These are phyloP conservation scores for Danio aesculapii DNA, from an alignment of 2,797 vertebrate genomes.

Conservation along the genomic window DNA sequence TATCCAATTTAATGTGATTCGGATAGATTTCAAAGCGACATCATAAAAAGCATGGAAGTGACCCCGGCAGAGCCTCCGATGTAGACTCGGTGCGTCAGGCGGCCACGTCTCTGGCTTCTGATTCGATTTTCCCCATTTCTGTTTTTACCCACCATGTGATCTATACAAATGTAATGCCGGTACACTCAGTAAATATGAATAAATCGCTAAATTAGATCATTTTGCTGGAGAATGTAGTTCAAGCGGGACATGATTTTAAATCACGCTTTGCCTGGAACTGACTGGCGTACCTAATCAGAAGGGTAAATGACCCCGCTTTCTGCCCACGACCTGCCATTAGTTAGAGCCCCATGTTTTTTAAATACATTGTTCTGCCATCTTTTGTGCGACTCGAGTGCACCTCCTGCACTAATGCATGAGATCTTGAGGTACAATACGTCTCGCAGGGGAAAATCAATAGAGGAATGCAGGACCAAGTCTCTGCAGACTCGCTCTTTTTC, in stretches of 20 bases:
- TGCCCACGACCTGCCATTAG: constrained; percentile 77
- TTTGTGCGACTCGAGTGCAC: constrained; percentile 63
- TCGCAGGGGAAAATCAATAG: constrained; percentile 68
- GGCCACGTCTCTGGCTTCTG: constrained; percentile 79
- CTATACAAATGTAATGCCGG: constrained; percentile 93
- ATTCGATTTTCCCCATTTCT: constrained; percentile 83
- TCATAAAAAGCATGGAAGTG: constrained; percentile 83
- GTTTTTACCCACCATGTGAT: constrained; percentile 79
- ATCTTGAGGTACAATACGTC: constrained; percentile 65
- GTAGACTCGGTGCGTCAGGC: constrained; percentile 76
- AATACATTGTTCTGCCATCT: constrained; percentile 78
- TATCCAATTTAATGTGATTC: constrained; percentile 79
- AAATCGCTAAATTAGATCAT: constrained; percentile 89
- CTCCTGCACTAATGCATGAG: constrained; percentile 71
- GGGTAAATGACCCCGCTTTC: constrained; percentile 81
- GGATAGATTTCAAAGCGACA: constrained; percentile 83
- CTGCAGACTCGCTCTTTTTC: constrained; percentile 37
- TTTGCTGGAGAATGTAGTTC: constrained; percentile 82
- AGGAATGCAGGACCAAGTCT: constrained; percentile 47
- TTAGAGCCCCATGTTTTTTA: constrained; percentile 75
- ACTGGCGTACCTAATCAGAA: constrained; percentile 76
- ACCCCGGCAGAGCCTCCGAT: constrained; percentile 74
- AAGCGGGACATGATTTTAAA: constrained; percentile 87
- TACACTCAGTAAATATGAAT: constrained; percentile 94
- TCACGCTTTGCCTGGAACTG: constrained; percentile 79